phyloP scores from a whole-genome alignment of 2,797 vertebrate genomes.

The Microctenopoma stevenorrisi region DNA sequence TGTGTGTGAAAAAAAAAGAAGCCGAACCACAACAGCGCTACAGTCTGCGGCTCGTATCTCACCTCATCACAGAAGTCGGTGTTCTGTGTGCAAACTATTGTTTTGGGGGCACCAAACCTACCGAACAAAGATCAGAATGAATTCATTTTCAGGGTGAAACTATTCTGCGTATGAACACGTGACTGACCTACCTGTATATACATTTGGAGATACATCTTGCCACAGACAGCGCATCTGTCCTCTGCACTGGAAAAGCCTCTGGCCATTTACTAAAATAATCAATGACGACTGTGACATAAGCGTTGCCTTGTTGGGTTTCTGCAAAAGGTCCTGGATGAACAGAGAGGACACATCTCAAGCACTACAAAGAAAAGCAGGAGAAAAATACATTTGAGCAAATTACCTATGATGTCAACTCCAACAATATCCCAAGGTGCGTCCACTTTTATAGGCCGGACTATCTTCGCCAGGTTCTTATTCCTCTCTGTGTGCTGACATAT shows the following conservation, averaged over 20 bases:
- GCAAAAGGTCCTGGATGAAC: slow-evolving; percentile 87
- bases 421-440: slow-evolving; percentile 91
- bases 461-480: slow-evolving; percentile 84
- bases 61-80: slow-evolving; percentile 91
- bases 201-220: slow-evolving; percentile 86
- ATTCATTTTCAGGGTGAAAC: neutral
- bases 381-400: neutral
- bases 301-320: slow-evolving; percentile 83
- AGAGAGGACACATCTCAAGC: neutral
- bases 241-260: slow-evolving; percentile 87
- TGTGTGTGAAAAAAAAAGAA: neutral
- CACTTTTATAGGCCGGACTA: slow-evolving; percentile 85
- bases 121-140: slow-evolving; percentile 24
- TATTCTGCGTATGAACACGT: neutral
- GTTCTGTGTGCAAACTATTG: slow-evolving; percentile 83
- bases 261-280: slow-evolving; percentile 94
- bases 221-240: slow-evolving; percentile 83
- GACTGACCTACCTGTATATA: slow-evolving; percentile 85
- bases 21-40: neutral
- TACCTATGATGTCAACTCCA: slow-evolving; percentile 87
- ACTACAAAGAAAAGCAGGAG: neutral
- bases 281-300: slow-evolving; percentile 80
- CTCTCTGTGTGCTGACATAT: slow-evolving; percentile 90
- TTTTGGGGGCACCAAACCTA: slow-evolving; percentile 90
- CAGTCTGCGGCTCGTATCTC: slow-evolving; percentile 47